Evolutionary conservation across 2,797 vertebrate species (phyloP).

Genomic region (Rhadinocentrus ornatus): DNA sequence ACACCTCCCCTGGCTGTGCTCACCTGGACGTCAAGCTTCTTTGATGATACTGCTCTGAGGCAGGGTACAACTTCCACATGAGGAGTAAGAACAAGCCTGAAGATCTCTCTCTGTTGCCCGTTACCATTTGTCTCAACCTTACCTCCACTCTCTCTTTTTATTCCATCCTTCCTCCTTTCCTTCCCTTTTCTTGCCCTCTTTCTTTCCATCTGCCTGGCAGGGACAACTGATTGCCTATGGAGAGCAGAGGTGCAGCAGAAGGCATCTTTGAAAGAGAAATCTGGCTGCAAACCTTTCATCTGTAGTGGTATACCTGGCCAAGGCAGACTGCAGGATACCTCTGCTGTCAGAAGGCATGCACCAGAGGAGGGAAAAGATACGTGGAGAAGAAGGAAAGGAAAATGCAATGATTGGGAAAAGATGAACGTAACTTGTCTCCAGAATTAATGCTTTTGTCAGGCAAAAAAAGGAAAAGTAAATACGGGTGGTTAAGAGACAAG

Average conservation of each 20-base stretch:
- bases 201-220: slow-evolving; percentile 54
- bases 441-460: slow-evolving; percentile 49
- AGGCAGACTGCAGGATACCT: slow-evolving; percentile 55
- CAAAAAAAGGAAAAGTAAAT: slow-evolving; percentile 18
- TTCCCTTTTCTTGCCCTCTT: slow-evolving; percentile 23
- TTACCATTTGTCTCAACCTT: slow-evolving; percentile 21
- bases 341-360: slow-evolving; percentile 50
- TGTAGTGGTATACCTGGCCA: slow-evolving; percentile 59
- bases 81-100: slow-evolving; percentile 24
- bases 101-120: slow-evolving; percentile 16
- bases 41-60: slow-evolving; percentile 50
- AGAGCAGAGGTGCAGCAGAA: slow-evolving; percentile 63
- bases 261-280: slow-evolving; percentile 64
- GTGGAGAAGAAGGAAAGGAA: slow-evolving; percentile 25
- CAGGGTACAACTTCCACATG: slow-evolving; percentile 32
- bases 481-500: slow-evolving; percentile 51
- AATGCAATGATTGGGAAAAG: slow-evolving; percentile 31
- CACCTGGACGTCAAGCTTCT: slow-evolving; percentile 44
- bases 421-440: too few species aligned
- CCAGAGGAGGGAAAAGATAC: slow-evolving; percentile 37
- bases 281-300: slow-evolving; percentile 71
- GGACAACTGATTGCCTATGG: slow-evolving; percentile 46
- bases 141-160: not conserved
- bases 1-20: slow-evolving; percentile 28
- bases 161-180: not conserved